Conservation (phyloP, 2,888 invertebrate genomes). For the Eristalinus sepulchralis region DNA sequence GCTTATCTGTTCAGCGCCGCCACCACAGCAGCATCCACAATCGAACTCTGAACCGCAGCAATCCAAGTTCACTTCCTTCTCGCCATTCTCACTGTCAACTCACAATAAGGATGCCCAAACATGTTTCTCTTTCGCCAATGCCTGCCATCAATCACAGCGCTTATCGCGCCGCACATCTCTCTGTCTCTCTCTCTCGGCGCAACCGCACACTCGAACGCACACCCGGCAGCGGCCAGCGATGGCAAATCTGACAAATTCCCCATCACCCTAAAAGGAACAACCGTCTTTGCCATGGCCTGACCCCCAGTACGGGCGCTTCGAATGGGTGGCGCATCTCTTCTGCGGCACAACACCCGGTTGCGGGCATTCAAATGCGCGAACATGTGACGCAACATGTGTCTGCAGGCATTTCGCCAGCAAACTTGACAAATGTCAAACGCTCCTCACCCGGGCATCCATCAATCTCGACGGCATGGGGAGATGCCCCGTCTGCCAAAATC, state of each 20-base stretch:
- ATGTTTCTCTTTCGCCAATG: slow-evolving; percentile 38
- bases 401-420: slow-evolving; percentile 47
- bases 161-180: slow-evolving; percentile 48
- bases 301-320: slow-evolving; percentile 36
- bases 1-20: slow-evolving; percentile 10
- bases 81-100: slow-evolving; percentile 17
- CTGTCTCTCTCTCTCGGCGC: neutral
- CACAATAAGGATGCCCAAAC: slow-evolving; percentile 23
- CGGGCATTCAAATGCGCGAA: slow-evolving; percentile 57
- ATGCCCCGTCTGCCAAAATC: slow-evolving; percentile 28
- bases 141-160: slow-evolving; percentile 61
- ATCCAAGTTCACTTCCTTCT: slow-evolving; percentile 38
- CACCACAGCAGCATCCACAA: slow-evolving; percentile 8
- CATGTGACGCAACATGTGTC: slow-evolving; percentile 63
- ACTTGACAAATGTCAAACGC: slow-evolving; percentile 68
- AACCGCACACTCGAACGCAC: slow-evolving; percentile 43
- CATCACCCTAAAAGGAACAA: slow-evolving; percentile 64
- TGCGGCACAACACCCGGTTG: slow-evolving; percentile 28
- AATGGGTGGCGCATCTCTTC: slow-evolving; percentile 58
- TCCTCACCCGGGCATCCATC: slow-evolving; percentile 67
- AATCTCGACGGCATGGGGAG: slow-evolving; percentile 46
- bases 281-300: slow-evolving; percentile 30
- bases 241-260: slow-evolving; percentile 65
- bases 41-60: slow-evolving; percentile 60
- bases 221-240: slow-evolving; percentile 10